Evolutionary conservation across 2,888 invertebrate genomes (phyloP).

Genomic region (Trissoscelio sp.): DNA sequence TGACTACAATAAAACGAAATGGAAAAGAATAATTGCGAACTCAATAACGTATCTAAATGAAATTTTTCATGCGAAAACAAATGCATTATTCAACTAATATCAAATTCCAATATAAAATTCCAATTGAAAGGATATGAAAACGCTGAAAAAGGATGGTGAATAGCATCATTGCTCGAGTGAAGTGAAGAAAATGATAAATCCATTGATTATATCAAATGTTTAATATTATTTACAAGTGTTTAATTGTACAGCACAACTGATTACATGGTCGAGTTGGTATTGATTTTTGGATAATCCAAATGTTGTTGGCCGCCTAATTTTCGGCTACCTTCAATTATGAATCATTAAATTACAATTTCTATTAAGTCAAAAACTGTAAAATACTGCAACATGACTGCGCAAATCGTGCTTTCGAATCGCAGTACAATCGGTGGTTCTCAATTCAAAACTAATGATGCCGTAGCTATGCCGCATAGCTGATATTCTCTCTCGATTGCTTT

Average conservation of each 20-base stretch:
- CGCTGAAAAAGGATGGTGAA: slow-evolving; percentile 5
- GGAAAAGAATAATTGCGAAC: no score
- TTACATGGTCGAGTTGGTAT: slow-evolving; percentile 15
- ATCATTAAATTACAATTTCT: slow-evolving; percentile 3
- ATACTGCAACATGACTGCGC: slow-evolving; percentile 32
- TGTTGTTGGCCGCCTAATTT: no score
- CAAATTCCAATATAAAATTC: background rate
- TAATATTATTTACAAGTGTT: slow-evolving; percentile 40
- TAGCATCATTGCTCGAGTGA: slow-evolving; percentile 4
- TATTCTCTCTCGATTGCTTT: slow-evolving; percentile 15
- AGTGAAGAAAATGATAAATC: slow-evolving; percentile 24
- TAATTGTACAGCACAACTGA: slow-evolving; percentile 23
- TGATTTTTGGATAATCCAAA: no score
- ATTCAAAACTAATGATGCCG: slow-evolving; percentile 33
- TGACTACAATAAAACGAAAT: no score
- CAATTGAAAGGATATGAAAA: slow-evolving; percentile 7
- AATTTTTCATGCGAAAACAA: no score
- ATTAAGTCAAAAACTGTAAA: slow-evolving; percentile 19
- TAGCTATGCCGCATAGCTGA: slow-evolving; percentile 21
- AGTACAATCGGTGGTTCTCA: slow-evolving; percentile 15
- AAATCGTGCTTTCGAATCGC: slow-evolving; percentile 16
- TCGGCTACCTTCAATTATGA: no score
- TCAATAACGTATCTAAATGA: no score
- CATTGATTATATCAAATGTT: slow-evolving; percentile 39
- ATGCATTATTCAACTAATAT: no score